Evolutionary conservation across 2,113 vertebrate species (phyloP).

Genomic region (Excalfactoria chinensis): DNA sequence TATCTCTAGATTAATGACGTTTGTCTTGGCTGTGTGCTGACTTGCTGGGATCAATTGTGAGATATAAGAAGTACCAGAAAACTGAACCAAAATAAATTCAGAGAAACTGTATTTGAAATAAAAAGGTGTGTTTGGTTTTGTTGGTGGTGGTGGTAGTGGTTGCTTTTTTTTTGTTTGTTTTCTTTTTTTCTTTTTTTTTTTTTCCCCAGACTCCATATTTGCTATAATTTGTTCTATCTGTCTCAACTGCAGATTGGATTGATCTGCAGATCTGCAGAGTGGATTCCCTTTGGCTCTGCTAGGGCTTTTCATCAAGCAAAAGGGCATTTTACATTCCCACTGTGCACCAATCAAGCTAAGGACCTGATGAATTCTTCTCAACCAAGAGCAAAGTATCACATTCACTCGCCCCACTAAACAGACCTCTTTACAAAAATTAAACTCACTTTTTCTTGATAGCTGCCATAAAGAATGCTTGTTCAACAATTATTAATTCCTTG

Average conservation of each 20-base stretch:
- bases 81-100: background rate
- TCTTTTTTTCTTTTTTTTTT: background rate
- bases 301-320: background rate
- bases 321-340: background rate
- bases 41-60: background rate
- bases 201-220: background rate
- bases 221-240: background rate
- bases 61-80: background rate
- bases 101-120: background rate
- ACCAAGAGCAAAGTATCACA: background rate
- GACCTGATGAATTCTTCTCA: background rate
- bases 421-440: constrained; percentile 26
- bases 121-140: background rate
- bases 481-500: constrained; percentile 8
- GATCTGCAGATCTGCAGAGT: background rate
- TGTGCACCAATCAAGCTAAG: background rate
- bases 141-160: too few relatives aligned
- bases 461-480: constrained; percentile 25
- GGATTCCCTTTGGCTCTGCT: background rate
- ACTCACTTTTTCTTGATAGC: background rate
- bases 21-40: background rate
- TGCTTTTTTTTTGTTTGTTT: too few relatives aligned
- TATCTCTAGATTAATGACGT: background rate
- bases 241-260: background rate
- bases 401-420: background rate